Conservation (phyloP, 1,140 invertebrate genomes). For the Bradynema listronoti region DNA sequence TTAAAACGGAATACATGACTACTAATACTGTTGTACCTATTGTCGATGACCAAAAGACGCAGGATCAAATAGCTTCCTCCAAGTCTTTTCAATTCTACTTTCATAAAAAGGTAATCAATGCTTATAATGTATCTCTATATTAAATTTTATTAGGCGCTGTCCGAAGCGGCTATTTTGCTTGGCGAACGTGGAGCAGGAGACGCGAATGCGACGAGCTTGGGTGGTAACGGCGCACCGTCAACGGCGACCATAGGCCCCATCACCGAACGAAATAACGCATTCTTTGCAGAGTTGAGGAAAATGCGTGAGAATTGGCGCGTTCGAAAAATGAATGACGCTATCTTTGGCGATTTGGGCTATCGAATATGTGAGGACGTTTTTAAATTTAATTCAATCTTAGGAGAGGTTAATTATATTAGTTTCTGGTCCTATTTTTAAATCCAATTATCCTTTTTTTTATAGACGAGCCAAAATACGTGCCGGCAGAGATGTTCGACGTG, state of each 20-base stretch:
- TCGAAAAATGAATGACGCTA: constrained; percentile 33
- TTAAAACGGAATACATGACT: too few relatives aligned
- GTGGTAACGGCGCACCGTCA: neutral
- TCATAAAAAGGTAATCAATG: too few relatives aligned
- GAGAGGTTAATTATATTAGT: too few relatives aligned
- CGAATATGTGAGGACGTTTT: constrained; percentile 31
- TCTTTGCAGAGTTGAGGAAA: constrained; percentile 31
- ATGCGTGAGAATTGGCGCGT: constrained; percentile 42
- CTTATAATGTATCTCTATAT: too few relatives aligned
- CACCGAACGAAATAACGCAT: neutral
- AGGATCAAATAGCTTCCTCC: neutral
- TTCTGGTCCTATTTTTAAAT: neutral
- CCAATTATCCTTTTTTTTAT: neutral
- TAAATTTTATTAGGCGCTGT: constrained; percentile 25
- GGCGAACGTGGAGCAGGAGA: constrained; percentile 2
- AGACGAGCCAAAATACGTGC: constrained; percentile 36
- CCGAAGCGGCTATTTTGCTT: constrained; percentile 20
- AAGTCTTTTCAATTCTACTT: too few relatives aligned
- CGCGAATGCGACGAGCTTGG: neutral
- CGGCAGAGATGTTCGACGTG: constrained; percentile 37
- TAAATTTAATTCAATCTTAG: neutral
- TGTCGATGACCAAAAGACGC: too few relatives aligned
- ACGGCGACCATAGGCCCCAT: neutral
- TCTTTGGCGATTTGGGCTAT: constrained; percentile 43
- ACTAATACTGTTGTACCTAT: too few relatives aligned